A percentile compares a stretch with the other conserved stretches of the same genome.
These are phyloP conservation scores for Eudyptes chrysolophus DNA, from an alignment of 2,113 vertebrate species.

Conservation along the genomic window DNA sequence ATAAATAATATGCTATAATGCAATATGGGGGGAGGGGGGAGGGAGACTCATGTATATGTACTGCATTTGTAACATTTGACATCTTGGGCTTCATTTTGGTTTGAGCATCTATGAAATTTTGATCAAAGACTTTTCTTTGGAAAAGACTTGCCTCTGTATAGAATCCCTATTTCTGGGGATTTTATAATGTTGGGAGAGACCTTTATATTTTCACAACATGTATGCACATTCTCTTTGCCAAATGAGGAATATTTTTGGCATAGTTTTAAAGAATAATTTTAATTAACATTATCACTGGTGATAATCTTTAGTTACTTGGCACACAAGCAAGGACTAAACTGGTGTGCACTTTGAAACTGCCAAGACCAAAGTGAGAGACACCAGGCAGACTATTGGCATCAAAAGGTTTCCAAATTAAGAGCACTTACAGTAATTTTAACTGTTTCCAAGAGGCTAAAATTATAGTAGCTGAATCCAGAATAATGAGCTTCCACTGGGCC, in stretches of 20 bases:
- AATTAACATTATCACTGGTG: background rate
- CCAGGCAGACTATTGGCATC: background rate
- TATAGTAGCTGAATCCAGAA: background rate
- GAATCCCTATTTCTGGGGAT: background rate
- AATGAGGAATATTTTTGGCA: background rate
- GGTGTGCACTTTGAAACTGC: background rate
- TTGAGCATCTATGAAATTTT: background rate
- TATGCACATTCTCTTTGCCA: background rate
- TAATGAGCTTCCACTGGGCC: background rate
- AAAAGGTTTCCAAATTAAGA: background rate
- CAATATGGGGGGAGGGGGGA: accelerated
- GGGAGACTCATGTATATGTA: background rate
- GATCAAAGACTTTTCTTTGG: background rate
- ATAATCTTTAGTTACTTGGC: background rate
- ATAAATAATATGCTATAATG: background rate
- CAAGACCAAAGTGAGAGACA: background rate
- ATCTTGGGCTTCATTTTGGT: background rate
- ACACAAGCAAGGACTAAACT: background rate
- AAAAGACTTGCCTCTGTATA: background rate
- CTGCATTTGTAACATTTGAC: background rate
- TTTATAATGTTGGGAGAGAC: background rate
- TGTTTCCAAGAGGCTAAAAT: background rate
- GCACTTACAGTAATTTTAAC: background rate
- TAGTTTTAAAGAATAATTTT: background rate
- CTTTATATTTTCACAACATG: background rate